Evolutionary conservation across 2,888 invertebrate species (phyloP), one percentile per base, ranked within the genome.

Genomic region (Archips xylosteana): DNA sequence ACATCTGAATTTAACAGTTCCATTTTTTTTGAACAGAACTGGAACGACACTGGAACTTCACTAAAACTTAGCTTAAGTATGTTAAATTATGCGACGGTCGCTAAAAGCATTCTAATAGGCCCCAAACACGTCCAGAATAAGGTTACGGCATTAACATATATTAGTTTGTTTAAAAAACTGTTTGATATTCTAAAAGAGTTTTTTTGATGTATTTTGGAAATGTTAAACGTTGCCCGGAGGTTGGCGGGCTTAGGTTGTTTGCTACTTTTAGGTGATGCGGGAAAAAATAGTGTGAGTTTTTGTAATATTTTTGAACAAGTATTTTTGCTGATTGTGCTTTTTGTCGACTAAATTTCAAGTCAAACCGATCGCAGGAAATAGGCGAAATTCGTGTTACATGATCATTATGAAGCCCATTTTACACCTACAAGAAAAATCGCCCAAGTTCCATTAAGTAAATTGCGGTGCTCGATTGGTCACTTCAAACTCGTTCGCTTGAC

Each of bases 201-300:
- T 51, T 65, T 51, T 65, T 15, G n/a, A 51, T 65, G 51, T 65
- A 65, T 65, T 65, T 65, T 65, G 63, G 47, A 63, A 62, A 63
- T 32, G 57, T 32, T 45, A 63, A 34, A 47, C 63, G 63, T 63
- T 47, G 63, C 47, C 63, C n/a, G 63, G 63, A 63, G 63, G 63
- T 47, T 63, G 47, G 63, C 63, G 47, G 13, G 47, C n/a, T 42
- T 42, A 36, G 6, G n/a, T 15, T 61, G 39, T 36, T 61, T n/a
- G 39, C n/a, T n/a, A 3, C n/a, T 15, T 36, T 12, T n/a, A 2
- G 36, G 8, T 12, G 12, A 34, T 36, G 60, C 36, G 6, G 36
- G 36, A 60, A 60, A 36, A 57, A 4, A 13, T n/a, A n/a, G 1
- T 23, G 23, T 23, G 23, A 23, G 23, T 23, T 23, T 23, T 23